Percentiles rank a stretch among this genome's conserved stretches.
Evolutionary conservation across 1,140 invertebrate genomes (phyloP).

Genomic region (Aradophagus sp.): DNA sequence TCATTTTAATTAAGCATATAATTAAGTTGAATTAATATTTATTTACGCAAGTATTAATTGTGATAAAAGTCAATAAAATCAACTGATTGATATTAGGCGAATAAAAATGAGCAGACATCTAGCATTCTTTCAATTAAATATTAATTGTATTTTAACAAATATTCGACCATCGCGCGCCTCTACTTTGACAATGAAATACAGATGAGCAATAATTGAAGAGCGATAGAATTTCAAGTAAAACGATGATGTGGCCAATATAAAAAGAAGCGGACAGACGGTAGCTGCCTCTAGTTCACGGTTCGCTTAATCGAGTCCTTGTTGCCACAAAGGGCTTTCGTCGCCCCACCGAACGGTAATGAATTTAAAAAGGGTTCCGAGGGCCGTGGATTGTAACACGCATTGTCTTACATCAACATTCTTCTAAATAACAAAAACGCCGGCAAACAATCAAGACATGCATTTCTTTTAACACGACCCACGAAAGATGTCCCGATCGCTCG

Average conservation of each 20-base stretch:
- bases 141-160: too few species aligned
- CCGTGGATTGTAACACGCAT: constrained; percentile 41
- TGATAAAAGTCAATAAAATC: too few species aligned
- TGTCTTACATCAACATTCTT: constrained; percentile 38
- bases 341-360: constrained; percentile 49
- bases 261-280: constrained; percentile 55
- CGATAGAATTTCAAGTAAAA: constrained; percentile 51
- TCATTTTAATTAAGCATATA: too few species aligned
- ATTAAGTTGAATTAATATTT: too few species aligned
- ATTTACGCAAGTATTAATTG: too few species aligned
- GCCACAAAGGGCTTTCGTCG: constrained; percentile 58
- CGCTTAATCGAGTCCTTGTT: constrained; percentile 54
- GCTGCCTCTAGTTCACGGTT: constrained; percentile 56
- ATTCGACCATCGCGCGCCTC: too few species aligned
- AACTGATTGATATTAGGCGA: too few species aligned
- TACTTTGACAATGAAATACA: constrained; percentile 13
- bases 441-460: constrained; percentile 21
- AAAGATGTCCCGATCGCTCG: too few species aligned
- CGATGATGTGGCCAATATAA: constrained; percentile 57
- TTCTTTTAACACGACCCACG: constrained; percentile 3
- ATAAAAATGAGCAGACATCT: too few species aligned
- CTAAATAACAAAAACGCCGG: constrained; percentile 31
- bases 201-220: constrained; percentile 50
- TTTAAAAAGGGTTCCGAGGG: constrained; percentile 48
- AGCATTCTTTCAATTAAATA: too few species aligned